Percentiles rank a stretch among this genome's conserved stretches.
These are phyloP conservation scores for Hydractinia symbiolongicarpus DNA, from an alignment of 30 jellyfish, hydroid and myxozoan species.

Conservation along the genomic window DNA sequence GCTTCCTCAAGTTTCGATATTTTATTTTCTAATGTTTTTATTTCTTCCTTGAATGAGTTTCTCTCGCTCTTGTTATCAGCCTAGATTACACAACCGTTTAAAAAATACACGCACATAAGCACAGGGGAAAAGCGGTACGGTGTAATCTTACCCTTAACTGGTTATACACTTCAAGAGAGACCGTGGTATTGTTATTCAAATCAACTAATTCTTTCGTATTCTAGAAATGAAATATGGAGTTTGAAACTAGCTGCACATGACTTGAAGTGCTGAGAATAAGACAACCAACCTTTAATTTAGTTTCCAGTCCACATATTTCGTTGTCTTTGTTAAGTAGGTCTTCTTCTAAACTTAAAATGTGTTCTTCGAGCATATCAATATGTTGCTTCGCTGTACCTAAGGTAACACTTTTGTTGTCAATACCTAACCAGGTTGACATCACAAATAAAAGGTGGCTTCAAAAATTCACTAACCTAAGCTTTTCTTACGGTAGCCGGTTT, in stretches of 20 bases:
- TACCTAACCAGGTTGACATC: no score
- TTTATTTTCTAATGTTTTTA: background rate
- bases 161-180: slow-evolving; percentile 16
- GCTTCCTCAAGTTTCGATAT: background rate
- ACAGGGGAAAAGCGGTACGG: background rate
- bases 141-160: background rate
- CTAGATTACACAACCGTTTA: background rate
- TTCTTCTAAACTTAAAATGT: slow-evolving; percentile 35
- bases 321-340: slow-evolving; percentile 24
- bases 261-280: background rate
- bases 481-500: slow-evolving; percentile 3
- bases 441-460: no score
- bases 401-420: background rate
- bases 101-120: background rate
- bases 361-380: slow-evolving; percentile 37
- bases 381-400: slow-evolving; percentile 39
- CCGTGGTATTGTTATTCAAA: slow-evolving; percentile 19
- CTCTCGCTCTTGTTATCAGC: background rate
- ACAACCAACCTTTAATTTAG: slow-evolving; percentile 7
- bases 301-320: slow-evolving; percentile 25
- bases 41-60: background rate
- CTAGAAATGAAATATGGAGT: slow-evolving; percentile 5
- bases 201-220: slow-evolving; percentile 10
- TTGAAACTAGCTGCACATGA: background rate
- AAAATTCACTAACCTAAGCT: background rate